These are phyloP conservation scores for Hirudinaria manillensis DNA, from an alignment of 2,888 invertebrate species.

Conservation along the genomic window DNA sequence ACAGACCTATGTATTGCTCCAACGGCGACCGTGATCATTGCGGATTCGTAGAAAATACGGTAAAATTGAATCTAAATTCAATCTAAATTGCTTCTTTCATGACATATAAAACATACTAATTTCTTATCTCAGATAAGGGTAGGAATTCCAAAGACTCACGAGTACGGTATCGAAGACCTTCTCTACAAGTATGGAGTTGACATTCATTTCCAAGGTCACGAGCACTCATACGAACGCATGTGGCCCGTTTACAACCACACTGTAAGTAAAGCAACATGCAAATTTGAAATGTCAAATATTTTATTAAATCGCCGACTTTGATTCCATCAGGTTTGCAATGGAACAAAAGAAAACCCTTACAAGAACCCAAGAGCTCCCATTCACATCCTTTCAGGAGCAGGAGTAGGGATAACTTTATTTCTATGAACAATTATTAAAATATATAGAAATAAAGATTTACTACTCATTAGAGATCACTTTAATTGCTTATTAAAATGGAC, in stretches of 20 bases:
- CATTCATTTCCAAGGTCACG: slow-evolving; percentile 90
- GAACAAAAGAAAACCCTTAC: slow-evolving; percentile 65
- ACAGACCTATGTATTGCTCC: slow-evolving; percentile 55
- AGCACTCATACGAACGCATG: slow-evolving; percentile 90
- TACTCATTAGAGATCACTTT: not conserved
- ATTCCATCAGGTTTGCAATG: slow-evolving; percentile 60
- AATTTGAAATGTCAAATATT: not conserved
- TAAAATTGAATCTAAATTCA: too few relatives aligned
- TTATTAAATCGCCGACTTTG: not conserved
- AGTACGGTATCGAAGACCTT: slow-evolving; percentile 67
- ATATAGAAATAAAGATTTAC: not conserved
- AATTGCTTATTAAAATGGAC: too few relatives aligned
- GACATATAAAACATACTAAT: not conserved
- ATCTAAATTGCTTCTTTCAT: not conserved
- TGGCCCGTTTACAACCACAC: slow-evolving; percentile 85
- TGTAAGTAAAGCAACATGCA: slow-evolving; percentile 41
- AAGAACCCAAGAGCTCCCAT: slow-evolving; percentile 76
- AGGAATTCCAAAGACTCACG: slow-evolving; percentile 32
- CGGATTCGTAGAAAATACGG: slow-evolving; percentile 19
- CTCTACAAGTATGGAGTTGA: slow-evolving; percentile 85
- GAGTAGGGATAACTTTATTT: slow-evolving; percentile 53
- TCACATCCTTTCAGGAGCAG: slow-evolving; percentile 82
- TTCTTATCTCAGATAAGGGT: slow-evolving; percentile 28
- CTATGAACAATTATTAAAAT: not conserved
- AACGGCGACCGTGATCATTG: slow-evolving; percentile 57